phyloP scores from a whole-genome alignment of 2,113 vertebrate species.

The Cynopterus brachyotis region DNA sequence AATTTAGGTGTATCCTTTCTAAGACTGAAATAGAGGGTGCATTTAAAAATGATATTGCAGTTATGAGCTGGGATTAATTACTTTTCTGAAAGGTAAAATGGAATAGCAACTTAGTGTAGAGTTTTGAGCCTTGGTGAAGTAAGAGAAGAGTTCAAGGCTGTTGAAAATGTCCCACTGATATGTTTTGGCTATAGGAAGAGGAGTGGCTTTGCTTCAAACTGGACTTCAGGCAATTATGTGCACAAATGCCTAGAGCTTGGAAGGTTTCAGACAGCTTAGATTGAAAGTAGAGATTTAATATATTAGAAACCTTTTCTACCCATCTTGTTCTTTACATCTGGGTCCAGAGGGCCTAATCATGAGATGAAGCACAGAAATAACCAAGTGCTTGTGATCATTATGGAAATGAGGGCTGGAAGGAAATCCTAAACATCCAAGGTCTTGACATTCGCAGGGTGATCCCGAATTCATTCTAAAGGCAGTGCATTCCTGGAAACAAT shows the following conservation, averaged over 20 bases:
- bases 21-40: constrained; percentile 13
- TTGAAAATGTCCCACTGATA: neutral
- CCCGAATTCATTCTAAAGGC: neutral
- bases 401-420: neutral
- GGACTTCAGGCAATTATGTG: constrained; percentile 9
- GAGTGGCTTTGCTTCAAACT: neutral
- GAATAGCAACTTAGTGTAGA: neutral
- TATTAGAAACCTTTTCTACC: neutral
- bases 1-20: constrained; percentile 33
- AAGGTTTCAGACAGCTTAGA: neutral
- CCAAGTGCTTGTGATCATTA: neutral
- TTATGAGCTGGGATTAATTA: constrained; percentile 8
- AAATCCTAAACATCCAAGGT: neutral
- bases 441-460: neutral
- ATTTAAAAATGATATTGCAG: constrained; percentile 44
- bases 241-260: neutral
- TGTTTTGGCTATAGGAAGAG: neutral
- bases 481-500: neutral
- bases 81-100: neutral
- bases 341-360: neutral
- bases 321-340: neutral
- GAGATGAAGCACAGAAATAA: neutral
- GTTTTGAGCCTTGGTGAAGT: neutral
- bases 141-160: neutral
- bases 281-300: neutral